phyloP scores from a whole-genome alignment of 2,113 vertebrate species.

The Chloropsis hardwickii region DNA sequence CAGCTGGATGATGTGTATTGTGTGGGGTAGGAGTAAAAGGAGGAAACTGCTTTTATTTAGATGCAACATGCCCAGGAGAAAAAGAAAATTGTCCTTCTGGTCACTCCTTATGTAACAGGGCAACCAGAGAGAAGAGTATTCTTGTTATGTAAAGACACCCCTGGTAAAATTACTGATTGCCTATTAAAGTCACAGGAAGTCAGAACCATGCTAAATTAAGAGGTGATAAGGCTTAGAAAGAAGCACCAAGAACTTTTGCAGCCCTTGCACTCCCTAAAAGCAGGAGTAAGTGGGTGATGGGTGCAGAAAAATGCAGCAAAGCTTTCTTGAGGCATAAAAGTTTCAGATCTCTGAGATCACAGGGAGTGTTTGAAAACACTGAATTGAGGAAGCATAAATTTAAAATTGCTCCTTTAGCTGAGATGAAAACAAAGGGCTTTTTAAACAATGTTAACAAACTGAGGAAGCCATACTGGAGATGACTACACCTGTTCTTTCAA shows the following conservation, averaged over 20 bases:
- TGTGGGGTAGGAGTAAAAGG: conserved; percentile 7
- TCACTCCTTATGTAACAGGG: conserved; percentile 58
- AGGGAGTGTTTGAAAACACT: neutral
- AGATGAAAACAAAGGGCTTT: neutral
- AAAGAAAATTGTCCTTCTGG: conserved; percentile 58
- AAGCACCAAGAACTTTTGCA: neutral
- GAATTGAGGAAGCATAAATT: neutral
- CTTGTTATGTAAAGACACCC: neutral
- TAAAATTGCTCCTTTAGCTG: neutral
- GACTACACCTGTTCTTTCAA: neutral
- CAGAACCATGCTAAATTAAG: neutral
- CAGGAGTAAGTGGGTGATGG: neutral
- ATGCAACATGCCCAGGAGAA: conserved; percentile 47
- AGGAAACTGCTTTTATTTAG: conserved; percentile 69
- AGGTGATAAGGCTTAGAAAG: neutral
- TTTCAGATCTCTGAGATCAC: neutral
- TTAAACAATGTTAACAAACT: neutral
- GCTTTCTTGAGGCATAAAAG: neutral
- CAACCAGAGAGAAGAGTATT: conserved; percentile 17
- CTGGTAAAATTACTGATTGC: conserved; percentile 9
- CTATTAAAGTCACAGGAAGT: conserved; percentile 3
- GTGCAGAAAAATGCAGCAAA: neutral
- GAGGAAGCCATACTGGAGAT: neutral
- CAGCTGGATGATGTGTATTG: conserved; percentile 60
- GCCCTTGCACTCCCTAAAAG: neutral